phyloP scores from a whole-genome alignment of 2,113 vertebrate genomes.

The Cairina moschata region DNA sequence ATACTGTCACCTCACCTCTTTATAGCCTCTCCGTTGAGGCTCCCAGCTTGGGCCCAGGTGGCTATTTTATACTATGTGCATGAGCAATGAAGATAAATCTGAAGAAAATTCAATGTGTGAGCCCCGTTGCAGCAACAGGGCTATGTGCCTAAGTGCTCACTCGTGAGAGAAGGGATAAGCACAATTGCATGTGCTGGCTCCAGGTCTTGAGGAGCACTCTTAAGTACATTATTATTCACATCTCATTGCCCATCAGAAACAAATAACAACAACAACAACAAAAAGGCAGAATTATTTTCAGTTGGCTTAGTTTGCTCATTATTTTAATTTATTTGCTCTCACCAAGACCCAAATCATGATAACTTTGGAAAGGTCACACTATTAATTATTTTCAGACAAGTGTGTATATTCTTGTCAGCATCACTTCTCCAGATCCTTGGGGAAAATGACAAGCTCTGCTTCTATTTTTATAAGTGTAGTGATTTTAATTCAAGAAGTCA shows the following conservation, averaged over 20 bases:
- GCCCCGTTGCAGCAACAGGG: background rate
- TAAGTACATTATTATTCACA: background rate
- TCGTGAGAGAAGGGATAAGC: background rate
- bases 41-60: background rate
- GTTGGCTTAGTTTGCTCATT: background rate
- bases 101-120: background rate
- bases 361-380: background rate
- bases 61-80: background rate
- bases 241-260: background rate
- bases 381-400: slow-evolving; percentile 4
- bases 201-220: background rate
- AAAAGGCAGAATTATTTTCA: background rate
- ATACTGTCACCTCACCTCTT: background rate
- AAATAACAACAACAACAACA: background rate
- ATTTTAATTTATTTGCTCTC: background rate
- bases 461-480: background rate
- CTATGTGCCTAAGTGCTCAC: background rate
- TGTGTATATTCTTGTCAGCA: background rate
- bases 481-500: slow-evolving; percentile 10
- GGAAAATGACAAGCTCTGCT: background rate
- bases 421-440: background rate
- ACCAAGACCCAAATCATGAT: background rate
- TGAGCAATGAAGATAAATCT: background rate
- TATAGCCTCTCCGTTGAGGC: background rate
- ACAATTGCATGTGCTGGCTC: background rate